Conservation (phyloP, 1,140 invertebrate species). For the Procambarus clarkii region DNA sequence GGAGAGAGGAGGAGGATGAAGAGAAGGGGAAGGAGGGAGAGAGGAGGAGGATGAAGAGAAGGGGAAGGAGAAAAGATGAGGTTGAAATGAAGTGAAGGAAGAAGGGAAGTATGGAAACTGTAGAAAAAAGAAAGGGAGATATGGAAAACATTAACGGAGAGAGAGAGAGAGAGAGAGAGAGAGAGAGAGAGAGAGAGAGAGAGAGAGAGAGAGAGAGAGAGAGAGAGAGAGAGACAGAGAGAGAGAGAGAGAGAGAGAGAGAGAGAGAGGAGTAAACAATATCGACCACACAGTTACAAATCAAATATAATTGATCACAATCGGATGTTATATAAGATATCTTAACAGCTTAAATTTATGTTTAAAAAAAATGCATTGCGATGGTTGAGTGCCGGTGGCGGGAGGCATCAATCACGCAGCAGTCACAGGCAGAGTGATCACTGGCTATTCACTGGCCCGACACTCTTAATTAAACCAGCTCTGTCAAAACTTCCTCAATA, state of each 20-base stretch:
- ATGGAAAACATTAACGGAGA: constrained; percentile 15
- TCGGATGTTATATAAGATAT: no score
- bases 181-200: constrained; percentile 4
- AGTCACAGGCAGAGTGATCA: no score
- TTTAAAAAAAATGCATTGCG: no score
- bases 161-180: constrained; percentile 32
- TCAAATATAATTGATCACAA: no score
- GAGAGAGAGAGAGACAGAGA: constrained; percentile 30
- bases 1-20: background rate
- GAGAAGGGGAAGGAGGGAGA: background rate
- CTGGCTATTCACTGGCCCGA: no score
- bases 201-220: constrained; percentile 31
- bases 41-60: background rate
- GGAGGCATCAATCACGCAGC: no score
- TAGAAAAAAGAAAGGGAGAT: constrained; percentile 15
- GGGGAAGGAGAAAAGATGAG: background rate
- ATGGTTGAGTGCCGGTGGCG: no score
- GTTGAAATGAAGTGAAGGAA: background rate
- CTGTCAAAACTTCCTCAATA: no score
- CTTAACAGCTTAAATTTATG: no score
- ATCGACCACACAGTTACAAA: no score
- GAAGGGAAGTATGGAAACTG: background rate
- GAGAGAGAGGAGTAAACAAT: constrained; percentile 3
- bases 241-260: constrained; percentile 31
- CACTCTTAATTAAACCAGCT: no score